These are phyloP conservation scores for Meteorus cinctellus DNA, from an alignment of 2,888 invertebrate species.

Conservation along the genomic window DNA sequence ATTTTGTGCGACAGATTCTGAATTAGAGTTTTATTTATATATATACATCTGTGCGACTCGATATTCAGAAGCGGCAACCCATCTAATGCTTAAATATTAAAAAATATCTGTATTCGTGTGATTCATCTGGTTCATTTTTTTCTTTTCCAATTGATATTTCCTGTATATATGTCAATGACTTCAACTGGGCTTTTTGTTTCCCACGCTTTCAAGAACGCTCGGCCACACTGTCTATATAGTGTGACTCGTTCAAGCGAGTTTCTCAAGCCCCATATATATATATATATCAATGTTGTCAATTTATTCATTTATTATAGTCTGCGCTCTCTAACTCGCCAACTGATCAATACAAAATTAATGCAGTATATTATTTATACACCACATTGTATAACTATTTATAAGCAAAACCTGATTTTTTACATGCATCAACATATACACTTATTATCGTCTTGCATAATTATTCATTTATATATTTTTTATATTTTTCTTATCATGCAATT, in stretches of 20 bases:
- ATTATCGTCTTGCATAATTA: not conserved
- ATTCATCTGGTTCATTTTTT: not conserved
- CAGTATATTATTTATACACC: conserved; percentile 13
- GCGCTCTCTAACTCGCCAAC: conserved; percentile 5
- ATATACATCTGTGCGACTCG: not conserved
- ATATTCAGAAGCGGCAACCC: not conserved
- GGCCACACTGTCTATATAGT: conserved; percentile 25
- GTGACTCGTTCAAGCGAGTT: conserved; percentile 18
- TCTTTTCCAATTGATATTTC: not conserved
- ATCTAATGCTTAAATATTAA: not conserved
- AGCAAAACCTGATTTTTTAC: not conserved
- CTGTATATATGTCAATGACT: conserved; percentile 9
- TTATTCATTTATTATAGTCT: conserved; percentile 32
- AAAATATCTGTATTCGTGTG: not conserved
- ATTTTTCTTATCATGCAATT: not conserved
- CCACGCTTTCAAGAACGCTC: conserved; percentile 45
- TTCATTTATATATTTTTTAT: not conserved
- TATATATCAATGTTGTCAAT: conserved; percentile 27
- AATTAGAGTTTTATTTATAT: not conserved
- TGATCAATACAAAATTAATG: conserved; percentile 25
- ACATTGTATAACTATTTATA: not conserved
- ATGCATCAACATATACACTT: not conserved
- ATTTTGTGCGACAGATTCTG: not conserved
- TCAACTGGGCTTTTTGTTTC: conserved; percentile 46
- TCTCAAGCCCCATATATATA: conserved; percentile 25